A percentile compares a stretch with the other conserved stretches of the same genome.
Conservation (phyloP, 2,888 invertebrate genomes). For the Eugnorisma glareosa region DNA sequence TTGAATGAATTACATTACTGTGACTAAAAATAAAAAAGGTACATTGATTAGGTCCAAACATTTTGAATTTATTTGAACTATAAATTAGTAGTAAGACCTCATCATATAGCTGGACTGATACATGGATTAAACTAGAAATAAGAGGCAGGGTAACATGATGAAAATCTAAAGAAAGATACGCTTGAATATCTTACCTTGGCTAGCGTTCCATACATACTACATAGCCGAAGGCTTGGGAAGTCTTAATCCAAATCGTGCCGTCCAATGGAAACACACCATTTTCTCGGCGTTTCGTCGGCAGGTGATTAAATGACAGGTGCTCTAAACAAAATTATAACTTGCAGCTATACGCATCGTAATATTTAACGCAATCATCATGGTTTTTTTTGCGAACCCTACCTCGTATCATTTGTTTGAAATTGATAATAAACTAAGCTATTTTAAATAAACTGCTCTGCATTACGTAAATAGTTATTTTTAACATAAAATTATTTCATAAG, state of each 20-base stretch:
- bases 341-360: slow-evolving; percentile 70
- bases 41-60: too few relatives aligned
- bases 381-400: slow-evolving; percentile 57
- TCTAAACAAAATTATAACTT: slow-evolving; percentile 79
- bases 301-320: slow-evolving; percentile 87
- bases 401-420: slow-evolving; percentile 56
- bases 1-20: too few relatives aligned
- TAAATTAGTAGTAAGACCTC: too few relatives aligned
- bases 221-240: background rate
- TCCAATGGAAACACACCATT: slow-evolving; percentile 61
- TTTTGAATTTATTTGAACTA: too few relatives aligned
- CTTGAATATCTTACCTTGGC: too few relatives aligned
- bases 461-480: background rate
- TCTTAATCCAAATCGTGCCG: background rate
- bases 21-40: too few relatives aligned
- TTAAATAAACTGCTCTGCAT: slow-evolving; percentile 29
- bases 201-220: background rate
- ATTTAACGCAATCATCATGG: slow-evolving; percentile 63
- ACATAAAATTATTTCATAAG: background rate
- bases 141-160: too few relatives aligned
- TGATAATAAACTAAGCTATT: slow-evolving; percentile 24
- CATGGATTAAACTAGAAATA: too few relatives aligned
- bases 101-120: too few relatives aligned
- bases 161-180: too few relatives aligned
- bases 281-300: slow-evolving; percentile 79